These are phyloP conservation scores for Sarcophaga rosellei DNA, from an alignment of 2,888 invertebrate species.

Conservation along the genomic window DNA sequence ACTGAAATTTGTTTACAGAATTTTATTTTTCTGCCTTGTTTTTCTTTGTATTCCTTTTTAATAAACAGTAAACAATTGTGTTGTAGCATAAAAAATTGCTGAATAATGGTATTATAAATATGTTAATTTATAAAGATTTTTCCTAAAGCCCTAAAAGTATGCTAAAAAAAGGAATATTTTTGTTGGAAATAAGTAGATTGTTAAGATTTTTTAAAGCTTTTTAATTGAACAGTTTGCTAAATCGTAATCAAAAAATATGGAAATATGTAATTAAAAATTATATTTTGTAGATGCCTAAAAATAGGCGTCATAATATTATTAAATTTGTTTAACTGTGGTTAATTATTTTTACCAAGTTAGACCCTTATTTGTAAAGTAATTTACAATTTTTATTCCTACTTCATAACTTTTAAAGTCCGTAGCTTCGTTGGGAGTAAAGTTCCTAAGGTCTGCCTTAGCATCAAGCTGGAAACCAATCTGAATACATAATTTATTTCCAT, in stretches of 20 bases:
- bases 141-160: constrained; percentile 32
- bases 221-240: not conserved
- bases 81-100: constrained; percentile 3
- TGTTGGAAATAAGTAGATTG: not conserved
- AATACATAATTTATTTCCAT: too few relatives aligned
- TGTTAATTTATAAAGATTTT: constrained; percentile 14
- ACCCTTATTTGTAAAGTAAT: too few relatives aligned
- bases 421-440: too few relatives aligned
- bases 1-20: not conserved
- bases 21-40: not conserved
- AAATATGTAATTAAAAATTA: not conserved
- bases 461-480: too few relatives aligned
- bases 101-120: constrained; percentile 19
- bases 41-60: not conserved
- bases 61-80: not conserved
- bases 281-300: constrained; percentile 2
- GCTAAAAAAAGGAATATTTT: constrained; percentile 11
- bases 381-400: too few relatives aligned
- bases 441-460: too few relatives aligned
- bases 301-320: not conserved
- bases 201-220: not conserved
- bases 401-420: too few relatives aligned
- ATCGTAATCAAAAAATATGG: not conserved
- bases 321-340: not conserved
- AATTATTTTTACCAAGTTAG: too few relatives aligned